Evolutionary conservation across 53 echinoderm and acorn worm genomes (phyloP).

Genomic region (Paracentrotus lividus): DNA sequence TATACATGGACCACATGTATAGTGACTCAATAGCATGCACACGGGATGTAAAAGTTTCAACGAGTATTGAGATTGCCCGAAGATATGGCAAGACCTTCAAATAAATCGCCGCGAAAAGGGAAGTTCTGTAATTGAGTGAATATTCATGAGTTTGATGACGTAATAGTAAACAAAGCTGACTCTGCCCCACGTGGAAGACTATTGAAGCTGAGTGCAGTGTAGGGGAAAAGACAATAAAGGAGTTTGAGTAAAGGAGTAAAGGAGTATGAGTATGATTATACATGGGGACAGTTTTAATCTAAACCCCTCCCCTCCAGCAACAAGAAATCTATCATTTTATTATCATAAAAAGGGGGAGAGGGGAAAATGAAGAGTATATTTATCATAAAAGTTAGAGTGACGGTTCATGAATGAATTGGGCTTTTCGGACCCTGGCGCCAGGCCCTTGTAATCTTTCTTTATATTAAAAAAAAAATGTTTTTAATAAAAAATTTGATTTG

Average conservation of each 20-base stretch:
- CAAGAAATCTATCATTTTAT: too few species aligned
- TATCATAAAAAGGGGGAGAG: too few species aligned
- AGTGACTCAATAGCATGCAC: background rate
- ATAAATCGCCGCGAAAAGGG: constrained; percentile 46
- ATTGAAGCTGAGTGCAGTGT: background rate
- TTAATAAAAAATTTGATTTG: too few species aligned
- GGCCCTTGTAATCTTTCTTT: too few species aligned
- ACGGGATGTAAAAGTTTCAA: background rate
- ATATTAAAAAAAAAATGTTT: too few species aligned
- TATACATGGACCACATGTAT: too few species aligned
- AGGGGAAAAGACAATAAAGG: background rate
- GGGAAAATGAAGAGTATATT: too few species aligned
- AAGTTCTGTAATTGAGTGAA: constrained; percentile 63
- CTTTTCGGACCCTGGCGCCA: too few species aligned
- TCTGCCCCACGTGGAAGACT: background rate
- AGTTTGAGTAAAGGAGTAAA: background rate
- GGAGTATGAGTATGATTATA: too few species aligned
- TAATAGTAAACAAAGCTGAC: constrained; percentile 36
- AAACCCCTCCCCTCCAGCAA: background rate
- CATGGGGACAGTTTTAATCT: too few species aligned
- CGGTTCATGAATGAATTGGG: too few species aligned
- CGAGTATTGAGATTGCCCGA: constrained; percentile 2
- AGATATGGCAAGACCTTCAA: constrained; percentile 43
- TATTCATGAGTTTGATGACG: constrained; percentile 51
- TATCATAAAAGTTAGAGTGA: too few species aligned